Percentiles rank a stretch among this genome's conserved stretches.
Conservation (phyloP, 23 tunicate genomes). For the Styela clava region DNA sequence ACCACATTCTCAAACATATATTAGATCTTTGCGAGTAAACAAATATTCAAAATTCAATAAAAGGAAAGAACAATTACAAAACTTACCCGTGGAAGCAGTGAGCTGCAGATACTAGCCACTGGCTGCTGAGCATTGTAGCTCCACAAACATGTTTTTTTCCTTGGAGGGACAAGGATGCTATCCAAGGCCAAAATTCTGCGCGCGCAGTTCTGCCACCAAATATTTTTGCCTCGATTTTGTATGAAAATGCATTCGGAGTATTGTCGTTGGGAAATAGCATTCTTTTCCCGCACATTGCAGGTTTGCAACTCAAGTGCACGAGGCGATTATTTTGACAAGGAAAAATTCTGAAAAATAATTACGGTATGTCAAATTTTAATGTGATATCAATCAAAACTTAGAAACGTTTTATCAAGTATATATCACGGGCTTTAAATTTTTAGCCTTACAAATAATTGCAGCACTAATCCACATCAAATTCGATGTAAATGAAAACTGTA, state of each 20-base stretch:
- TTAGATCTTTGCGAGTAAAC: too few species aligned
- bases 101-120: slow-evolving; percentile 85
- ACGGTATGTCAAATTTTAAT: too few species aligned
- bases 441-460: too few species aligned
- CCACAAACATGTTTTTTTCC: slow-evolving; percentile 86
- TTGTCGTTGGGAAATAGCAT: not conserved
- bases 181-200: slow-evolving; percentile 72
- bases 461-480: too few species aligned
- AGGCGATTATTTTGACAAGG: slow-evolving; percentile 20
- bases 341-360: not conserved
- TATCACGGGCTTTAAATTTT: too few species aligned
- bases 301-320: slow-evolving; percentile 50
- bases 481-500: too few species aligned
- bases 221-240: slow-evolving; percentile 25
- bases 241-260: not conserved
- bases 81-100: slow-evolving; percentile 86
- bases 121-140: slow-evolving; percentile 52
- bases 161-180: slow-evolving; percentile 52
- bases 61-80: too few species aligned
- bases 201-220: slow-evolving; percentile 72
- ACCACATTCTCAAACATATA: too few species aligned
- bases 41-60: too few species aligned
- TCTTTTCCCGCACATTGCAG: slow-evolving; percentile 42
- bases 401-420: too few species aligned
- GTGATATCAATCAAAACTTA: too few species aligned